Evolutionary conservation across 2,113 vertebrate species (phyloP).

Genomic region (Colaptes auratus): DNA sequence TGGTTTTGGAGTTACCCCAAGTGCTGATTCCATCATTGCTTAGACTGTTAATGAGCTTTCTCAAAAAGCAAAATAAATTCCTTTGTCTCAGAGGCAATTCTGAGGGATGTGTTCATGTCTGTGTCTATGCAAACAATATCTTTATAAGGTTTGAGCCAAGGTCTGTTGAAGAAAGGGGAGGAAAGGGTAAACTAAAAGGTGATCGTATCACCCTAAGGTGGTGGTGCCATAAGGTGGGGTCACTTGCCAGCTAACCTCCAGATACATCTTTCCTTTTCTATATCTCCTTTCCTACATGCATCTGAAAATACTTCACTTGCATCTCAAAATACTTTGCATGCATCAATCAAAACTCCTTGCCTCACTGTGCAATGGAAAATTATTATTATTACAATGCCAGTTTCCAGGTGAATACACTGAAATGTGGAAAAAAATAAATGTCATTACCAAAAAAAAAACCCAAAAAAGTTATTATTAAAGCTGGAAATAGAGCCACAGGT

Average conservation of each 20-base stretch:
- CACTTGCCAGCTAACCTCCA: neutral
- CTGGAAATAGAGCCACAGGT: neutral
- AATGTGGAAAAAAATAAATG: neutral
- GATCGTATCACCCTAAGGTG: neutral
- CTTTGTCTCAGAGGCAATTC: neutral
- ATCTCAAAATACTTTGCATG: neutral
- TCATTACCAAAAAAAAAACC: neutral
- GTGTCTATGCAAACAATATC: neutral
- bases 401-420: neutral
- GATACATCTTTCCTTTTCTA: neutral
- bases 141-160: neutral
- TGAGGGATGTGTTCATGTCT: neutral
- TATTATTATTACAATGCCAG: neutral
- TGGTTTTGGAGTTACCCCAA: constrained; percentile 43
- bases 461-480: neutral
- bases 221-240: neutral
- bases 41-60: constrained; percentile 8
- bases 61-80: neutral
- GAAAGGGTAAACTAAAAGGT: neutral
- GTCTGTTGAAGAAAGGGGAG: neutral
- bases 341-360: neutral
- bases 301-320: neutral
- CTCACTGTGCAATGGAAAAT: neutral
- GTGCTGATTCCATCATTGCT: neutral
- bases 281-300: neutral